Evolutionary conservation across 2,888 invertebrate genomes (phyloP).

Genomic region (Nebria salina): DNA sequence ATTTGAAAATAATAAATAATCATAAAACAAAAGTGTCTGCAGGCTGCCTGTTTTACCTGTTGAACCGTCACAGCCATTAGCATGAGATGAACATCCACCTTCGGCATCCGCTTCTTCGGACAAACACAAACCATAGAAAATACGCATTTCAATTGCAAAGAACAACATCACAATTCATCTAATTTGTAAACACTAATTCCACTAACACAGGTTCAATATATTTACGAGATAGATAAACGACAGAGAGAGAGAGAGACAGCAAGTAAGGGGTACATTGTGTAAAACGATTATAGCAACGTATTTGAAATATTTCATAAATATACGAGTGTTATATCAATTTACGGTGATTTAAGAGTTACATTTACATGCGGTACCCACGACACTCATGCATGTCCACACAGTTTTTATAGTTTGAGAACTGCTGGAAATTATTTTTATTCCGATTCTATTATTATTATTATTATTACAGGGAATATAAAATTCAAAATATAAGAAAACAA

Average conservation of each 20-base stretch:
- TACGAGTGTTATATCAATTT: not conserved
- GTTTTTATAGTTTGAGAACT: conserved; percentile 55
- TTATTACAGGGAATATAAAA: not conserved
- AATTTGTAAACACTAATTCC: conserved; percentile 11
- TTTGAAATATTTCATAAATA: not conserved
- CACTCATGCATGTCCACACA: conserved; percentile 40
- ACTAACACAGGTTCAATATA: not conserved
- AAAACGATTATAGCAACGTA: not conserved
- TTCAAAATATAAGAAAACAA: not conserved
- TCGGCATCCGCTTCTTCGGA: conserved; percentile 71
- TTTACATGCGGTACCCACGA: conserved; percentile 39
- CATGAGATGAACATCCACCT: conserved; percentile 90
- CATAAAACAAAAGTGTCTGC: not conserved
- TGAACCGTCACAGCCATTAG: conserved; percentile 93
- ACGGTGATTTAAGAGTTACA: conserved; percentile 20
- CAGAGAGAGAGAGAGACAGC: not conserved
- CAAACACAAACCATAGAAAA: conserved; percentile 35
- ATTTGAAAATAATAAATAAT: not conserved
- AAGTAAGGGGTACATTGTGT: not conserved
- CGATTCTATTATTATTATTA: too few species aligned
- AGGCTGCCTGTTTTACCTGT: conserved; percentile 70
- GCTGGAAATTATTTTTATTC: conserved; percentile 54
- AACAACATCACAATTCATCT: conserved; percentile 18
- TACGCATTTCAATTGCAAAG: conserved; percentile 30
- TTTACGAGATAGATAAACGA: not conserved